A percentile compares a stretch with the other conserved stretches of the same genome.
phyloP scores from a whole-genome alignment of 1,140 invertebrate genomes.

The Nasonia vitripennis region DNA sequence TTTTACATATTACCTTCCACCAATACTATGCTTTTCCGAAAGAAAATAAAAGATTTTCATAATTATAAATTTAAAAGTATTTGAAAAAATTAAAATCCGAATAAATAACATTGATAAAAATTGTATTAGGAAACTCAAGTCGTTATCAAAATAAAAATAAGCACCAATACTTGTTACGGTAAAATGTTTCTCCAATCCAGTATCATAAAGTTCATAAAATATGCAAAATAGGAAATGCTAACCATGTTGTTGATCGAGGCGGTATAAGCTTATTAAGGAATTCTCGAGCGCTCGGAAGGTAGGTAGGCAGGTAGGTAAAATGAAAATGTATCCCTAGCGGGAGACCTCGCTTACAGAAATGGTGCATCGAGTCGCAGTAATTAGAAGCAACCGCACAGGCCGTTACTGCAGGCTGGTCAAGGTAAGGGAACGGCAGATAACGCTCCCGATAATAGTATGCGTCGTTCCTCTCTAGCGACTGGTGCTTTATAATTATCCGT shows the following conservation, averaged over 20 bases:
- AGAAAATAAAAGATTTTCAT: too few relatives aligned
- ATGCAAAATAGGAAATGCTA: background rate
- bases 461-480: slow-evolving; percentile 45
- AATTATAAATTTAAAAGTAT: background rate
- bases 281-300: background rate
- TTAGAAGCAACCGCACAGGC: slow-evolving; percentile 42
- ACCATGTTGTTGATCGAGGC: background rate
- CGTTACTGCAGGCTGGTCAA: slow-evolving; percentile 42
- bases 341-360: slow-evolving; percentile 44
- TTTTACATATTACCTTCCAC: too few relatives aligned
- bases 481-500: slow-evolving; percentile 49
- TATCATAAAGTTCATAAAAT: background rate
- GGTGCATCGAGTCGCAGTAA: slow-evolving; percentile 49
- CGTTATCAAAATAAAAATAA: background rate
- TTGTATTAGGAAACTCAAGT: background rate
- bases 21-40: too few relatives aligned
- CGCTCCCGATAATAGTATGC: slow-evolving; percentile 51
- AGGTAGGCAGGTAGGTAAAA: slow-evolving; percentile 21
- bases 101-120: background rate
- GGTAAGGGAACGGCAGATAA: slow-evolving; percentile 51
- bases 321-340: slow-evolving; percentile 37
- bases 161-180: background rate
- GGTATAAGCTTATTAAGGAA: background rate
- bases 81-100: background rate
- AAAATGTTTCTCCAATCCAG: background rate